phyloP scores from a whole-genome alignment of 2,888 invertebrate species.

The Agriotes lineatus region DNA sequence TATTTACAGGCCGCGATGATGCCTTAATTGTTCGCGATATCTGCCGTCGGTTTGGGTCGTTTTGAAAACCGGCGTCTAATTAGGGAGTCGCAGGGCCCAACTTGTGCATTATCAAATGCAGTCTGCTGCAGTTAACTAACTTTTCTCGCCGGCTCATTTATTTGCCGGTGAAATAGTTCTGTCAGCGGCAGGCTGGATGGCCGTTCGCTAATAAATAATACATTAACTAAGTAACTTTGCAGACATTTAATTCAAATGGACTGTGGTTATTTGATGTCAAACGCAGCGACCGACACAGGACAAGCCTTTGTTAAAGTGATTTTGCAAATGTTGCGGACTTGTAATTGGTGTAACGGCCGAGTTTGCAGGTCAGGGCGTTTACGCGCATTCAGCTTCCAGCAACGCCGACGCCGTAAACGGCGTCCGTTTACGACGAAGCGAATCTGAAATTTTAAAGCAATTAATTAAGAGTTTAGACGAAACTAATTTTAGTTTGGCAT shows the following conservation, averaged over 20 bases:
- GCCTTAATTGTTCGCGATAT: too few species aligned
- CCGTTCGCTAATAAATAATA: conserved; percentile 46
- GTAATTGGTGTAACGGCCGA: conserved; percentile 22
- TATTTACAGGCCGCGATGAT: too few species aligned
- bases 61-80: too few species aligned
- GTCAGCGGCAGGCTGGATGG: conserved; percentile 39
- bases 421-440: too few species aligned
- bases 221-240: conserved; percentile 47
- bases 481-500: too few species aligned
- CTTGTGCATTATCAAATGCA: background rate
- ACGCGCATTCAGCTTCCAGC: background rate
- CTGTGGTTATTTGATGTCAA: conserved; percentile 50
- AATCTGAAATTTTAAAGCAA: too few species aligned
- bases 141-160: conserved; percentile 16
- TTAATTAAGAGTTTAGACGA: too few species aligned
- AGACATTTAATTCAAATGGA: conserved; percentile 51
- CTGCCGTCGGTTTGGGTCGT: too few species aligned
- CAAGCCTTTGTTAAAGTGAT: conserved; percentile 32
- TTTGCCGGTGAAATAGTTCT: conserved; percentile 37
- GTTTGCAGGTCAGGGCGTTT: background rate
- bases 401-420: background rate
- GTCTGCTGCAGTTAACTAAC: conserved; percentile 4
- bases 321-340: conserved; percentile 30
- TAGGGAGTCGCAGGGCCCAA: too few species aligned
- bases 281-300: conserved; percentile 40